Evolutionary conservation across 2,888 invertebrate species (phyloP), one percentile per base, ranked within the genome.

Genomic region (Archaeoteleia sp.): DNA sequence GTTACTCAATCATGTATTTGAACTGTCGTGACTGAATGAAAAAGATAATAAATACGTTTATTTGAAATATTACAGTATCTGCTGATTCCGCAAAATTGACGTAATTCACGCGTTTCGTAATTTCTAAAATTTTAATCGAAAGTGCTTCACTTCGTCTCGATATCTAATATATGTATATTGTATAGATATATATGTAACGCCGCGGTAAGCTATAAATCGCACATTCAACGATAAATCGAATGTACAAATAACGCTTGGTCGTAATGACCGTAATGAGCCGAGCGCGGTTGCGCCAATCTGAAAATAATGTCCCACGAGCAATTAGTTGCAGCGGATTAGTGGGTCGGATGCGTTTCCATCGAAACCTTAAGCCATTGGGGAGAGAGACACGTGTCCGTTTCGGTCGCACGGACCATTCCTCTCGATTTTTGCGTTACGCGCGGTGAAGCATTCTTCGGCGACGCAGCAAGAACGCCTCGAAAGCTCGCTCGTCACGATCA

Each of bases 301-400:
- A 67, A 67, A 67, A 67, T 67, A 67, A 67, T 62, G 67, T 67
- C 61, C 67, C 51, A 57, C 61, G 61, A 61, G 67, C 67, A 67
- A 67, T 67, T 67, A 67, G 67, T 57, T 57, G 55, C 57, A 57
- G 57, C 55, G 25, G 61, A 67, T 67, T 62, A 67, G 51, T 54
- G 48, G 58, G 25, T 34, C 35, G 27, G 48, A 46, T 57, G 49
- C 49, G 48, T 61, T 61, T 55, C 55, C 58, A 61, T 61, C 60
- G 66, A 66, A 48, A 66, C 60, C 66, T 55, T 61, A 67, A 60
- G 66, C 54, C 57, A 65, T 35, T 46, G 62, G 54, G 55, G 55
- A 49, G 63, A 66, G 55, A 49, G 63, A 66, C 58, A 66, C 65
- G 65, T 58, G 66, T 54, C 60, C 58, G 53, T 53, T 65, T 65